phyloP scores from a whole-genome alignment of 2,888 invertebrate species.

The Hirtodrosophila cameraria region DNA sequence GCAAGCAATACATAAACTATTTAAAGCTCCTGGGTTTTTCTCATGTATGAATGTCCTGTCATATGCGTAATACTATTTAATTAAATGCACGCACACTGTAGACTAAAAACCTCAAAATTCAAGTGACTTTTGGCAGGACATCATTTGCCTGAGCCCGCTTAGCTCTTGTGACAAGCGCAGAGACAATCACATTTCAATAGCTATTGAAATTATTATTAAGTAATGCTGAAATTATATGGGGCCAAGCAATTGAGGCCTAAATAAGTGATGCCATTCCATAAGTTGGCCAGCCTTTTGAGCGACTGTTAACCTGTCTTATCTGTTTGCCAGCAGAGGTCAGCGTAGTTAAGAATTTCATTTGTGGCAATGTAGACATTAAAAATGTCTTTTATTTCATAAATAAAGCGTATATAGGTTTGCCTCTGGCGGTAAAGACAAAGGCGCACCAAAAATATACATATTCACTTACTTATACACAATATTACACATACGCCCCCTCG shows the following conservation, averaged over 20 bases:
- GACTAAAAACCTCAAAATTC: constrained; percentile 33
- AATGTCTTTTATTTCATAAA: constrained; percentile 67
- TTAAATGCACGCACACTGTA: constrained; percentile 52
- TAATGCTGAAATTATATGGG: no score
- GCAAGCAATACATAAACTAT: constrained; percentile 13
- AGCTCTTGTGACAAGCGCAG: no score
- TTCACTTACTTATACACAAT: constrained; percentile 51
- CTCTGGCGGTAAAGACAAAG: constrained; percentile 61
- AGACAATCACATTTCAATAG: no score
- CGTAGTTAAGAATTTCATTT: constrained; percentile 14
- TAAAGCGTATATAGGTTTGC: constrained; percentile 57
- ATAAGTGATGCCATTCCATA: constrained; percentile 21
- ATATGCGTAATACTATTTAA: constrained; percentile 47
- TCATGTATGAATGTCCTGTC: neutral
- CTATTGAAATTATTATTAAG: no score
- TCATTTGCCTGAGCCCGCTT: neutral
- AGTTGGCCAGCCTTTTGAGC: constrained; percentile 2
- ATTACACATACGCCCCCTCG: constrained; percentile 65
- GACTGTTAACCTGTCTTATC: constrained; percentile 27
- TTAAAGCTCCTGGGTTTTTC: constrained; percentile 14
- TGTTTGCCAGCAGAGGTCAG: constrained; percentile 31
- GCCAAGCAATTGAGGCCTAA: no score
- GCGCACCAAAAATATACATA: constrained; percentile 34
- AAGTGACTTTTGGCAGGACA: constrained; percentile 5
- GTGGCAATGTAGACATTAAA: constrained; percentile 46